Conservation (phyloP, 2,113 vertebrate genomes). For the Cyanistes caeruleus region DNA sequence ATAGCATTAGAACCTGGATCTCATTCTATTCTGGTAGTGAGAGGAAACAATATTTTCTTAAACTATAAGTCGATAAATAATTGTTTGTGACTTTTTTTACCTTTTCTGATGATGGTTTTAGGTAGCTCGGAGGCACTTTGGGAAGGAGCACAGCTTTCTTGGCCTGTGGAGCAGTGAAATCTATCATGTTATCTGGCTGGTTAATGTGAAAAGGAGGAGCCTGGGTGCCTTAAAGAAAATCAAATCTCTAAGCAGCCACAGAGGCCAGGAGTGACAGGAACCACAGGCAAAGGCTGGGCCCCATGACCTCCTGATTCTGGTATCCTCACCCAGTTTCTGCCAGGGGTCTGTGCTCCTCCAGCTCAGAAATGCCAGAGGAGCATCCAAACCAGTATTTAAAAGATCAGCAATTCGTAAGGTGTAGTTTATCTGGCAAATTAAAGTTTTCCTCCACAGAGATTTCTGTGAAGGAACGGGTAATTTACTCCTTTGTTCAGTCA, state of each 20-base stretch:
- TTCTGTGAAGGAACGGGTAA: accelerated
- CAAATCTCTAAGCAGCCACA: not conserved
- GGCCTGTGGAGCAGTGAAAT: not conserved
- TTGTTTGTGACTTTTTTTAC: not conserved
- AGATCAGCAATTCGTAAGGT: not conserved
- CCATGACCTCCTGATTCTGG: too few species aligned
- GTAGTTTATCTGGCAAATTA: not conserved
- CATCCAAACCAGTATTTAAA: not conserved
- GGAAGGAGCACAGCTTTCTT: not conserved
- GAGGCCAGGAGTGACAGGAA: not conserved
- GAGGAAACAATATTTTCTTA: constrained; percentile 31
- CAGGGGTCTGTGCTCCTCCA: not conserved
- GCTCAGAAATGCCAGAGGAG: accelerated
- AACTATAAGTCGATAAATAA: not conserved
- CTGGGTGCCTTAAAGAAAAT: not conserved
- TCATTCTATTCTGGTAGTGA: not conserved
- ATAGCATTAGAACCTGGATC: not conserved
- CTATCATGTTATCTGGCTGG: not conserved
- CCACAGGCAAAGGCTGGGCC: not conserved
- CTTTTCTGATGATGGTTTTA: not conserved
- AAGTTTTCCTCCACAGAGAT: not conserved
- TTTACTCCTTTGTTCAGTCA: not conserved
- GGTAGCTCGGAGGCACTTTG: not conserved
- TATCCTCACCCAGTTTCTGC: not conserved
- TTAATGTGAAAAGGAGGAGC: not conserved